Evolutionary conservation across 1,140 invertebrate species (phyloP), one percentile per base, ranked within the genome.

Genomic region (Vanessa atalanta): DNA sequence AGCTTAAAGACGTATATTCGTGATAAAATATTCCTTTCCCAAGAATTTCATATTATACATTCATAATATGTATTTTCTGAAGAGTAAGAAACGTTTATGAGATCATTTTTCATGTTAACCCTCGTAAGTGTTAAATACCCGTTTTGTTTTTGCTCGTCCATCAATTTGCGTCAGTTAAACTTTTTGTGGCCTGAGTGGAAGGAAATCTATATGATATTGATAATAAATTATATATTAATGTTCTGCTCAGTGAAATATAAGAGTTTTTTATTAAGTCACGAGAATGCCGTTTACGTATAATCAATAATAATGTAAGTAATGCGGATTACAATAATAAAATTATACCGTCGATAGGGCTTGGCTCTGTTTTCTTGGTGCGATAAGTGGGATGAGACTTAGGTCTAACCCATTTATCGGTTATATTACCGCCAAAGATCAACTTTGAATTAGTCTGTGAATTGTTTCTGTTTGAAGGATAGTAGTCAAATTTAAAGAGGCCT

Each of bases 41-140:
- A 9, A 7, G 15, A 57, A 20, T 23, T 57, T 57, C 53, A 6
- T n/a, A 57, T 9, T 12, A 57, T 23, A 43, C 9, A 16, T 57
- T 57, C 5, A 23, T 0, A 26, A 57, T 23, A 57, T 23, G 12
- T 57, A 15, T 61, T 31, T 37, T 61, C 31, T 61, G 13, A 26
- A 61, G 57, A 13, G 57, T 61, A n/a, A 37, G 26, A n/a, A 61
- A 61, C 57, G 57, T 12, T 61, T 61, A 3, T 23, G 43, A 60
- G 71, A 67, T 72, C 64, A 72, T 72, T 72, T 72, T 47, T 67
- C 71, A 72, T 61, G 65, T 61, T 60, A 67, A 20, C 53, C 51
- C 43, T 61, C 47, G 71, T 72, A 37, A 55, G 70, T 60, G 51
- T 60, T 55, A 67, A 72, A 66, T 50, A 11, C 60, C 51, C 63